Conservation (phyloP, 2,888 invertebrate species). For the Axea sp. region DNA sequence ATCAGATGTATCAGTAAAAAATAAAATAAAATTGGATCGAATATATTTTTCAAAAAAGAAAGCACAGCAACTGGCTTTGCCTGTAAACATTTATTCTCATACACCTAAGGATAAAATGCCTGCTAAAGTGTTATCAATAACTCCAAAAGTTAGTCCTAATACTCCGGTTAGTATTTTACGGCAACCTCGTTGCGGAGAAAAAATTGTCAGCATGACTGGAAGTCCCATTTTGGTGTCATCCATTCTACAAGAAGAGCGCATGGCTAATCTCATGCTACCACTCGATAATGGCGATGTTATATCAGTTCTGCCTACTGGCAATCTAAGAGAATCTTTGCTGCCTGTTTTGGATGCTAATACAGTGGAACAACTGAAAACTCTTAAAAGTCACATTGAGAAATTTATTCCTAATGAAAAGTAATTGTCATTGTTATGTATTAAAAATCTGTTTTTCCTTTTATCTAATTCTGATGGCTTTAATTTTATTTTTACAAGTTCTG, state of each 20-base stretch:
- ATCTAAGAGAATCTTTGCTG: constrained; percentile 46
- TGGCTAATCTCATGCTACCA: constrained; percentile 85
- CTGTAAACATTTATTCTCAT: constrained; percentile 39
- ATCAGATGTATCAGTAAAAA: too few relatives aligned
- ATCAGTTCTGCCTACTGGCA: constrained; percentile 81
- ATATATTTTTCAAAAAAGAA: constrained; percentile 13
- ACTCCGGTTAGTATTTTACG: constrained; percentile 83
- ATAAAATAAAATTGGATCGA: constrained; percentile 1
- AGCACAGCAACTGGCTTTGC: constrained; percentile 5
- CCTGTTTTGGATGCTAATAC: constrained; percentile 35
- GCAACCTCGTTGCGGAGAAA: constrained; percentile 83
- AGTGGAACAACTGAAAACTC: constrained; percentile 31
- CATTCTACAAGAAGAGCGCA: constrained; percentile 79
- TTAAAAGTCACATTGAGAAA: constrained; percentile 57
- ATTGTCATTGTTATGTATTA: too few relatives aligned
- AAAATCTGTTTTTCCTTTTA: too few relatives aligned
- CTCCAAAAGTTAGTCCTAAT: constrained; percentile 82
- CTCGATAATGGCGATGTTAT: constrained; percentile 83
- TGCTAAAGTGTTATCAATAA: constrained; percentile 65
- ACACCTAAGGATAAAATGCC: constrained; percentile 21
- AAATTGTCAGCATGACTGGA: constrained; percentile 83
- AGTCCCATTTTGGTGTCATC: constrained; percentile 82
- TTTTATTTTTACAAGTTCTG: neutral
- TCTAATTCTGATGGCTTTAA: neutral
- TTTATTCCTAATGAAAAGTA: constrained; percentile 22